These are phyloP conservation scores for Tyrophagus putrescentiae DNA, from an alignment of 1,140 invertebrate genomes.

Conservation along the genomic window DNA sequence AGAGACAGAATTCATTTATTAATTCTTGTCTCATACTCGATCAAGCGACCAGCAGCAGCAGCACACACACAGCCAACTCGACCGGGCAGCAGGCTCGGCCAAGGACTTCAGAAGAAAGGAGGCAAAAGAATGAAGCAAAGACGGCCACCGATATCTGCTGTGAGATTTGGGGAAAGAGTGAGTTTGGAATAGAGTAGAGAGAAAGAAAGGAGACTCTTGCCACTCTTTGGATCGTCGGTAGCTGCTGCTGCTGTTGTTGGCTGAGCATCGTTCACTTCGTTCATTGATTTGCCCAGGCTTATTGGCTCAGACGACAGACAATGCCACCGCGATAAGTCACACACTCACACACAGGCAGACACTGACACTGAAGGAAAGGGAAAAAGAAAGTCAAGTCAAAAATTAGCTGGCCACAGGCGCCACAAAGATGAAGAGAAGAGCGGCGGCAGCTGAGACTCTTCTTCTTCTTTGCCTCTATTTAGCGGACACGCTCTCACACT, in stretches of 20 bases:
- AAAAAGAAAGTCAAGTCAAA: constrained; percentile 1
- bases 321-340: constrained; percentile 1
- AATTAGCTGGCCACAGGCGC: not conserved
- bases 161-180: constrained; percentile 1
- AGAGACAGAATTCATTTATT: constrained; percentile 17
- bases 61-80: constrained; percentile 5
- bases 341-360: not conserved
- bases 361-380: not conserved
- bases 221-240: no score
- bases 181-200: not conserved
- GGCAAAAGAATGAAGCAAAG: no score
- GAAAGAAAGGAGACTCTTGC: not conserved
- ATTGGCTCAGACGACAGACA: not conserved
- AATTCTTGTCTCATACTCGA: constrained; percentile 20
- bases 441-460: not conserved
- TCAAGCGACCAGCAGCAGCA: constrained; percentile 17
- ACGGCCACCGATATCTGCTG: constrained; percentile 12
- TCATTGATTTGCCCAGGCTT: constrained; percentile 13
- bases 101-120: no score
- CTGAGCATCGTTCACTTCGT: no score
- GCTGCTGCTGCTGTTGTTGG: not conserved
- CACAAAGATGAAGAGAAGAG: not conserved
- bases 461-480: no score
- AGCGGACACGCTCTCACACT: no score
- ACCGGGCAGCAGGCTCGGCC: no score